These are phyloP conservation scores for Lasioglossum villosulum DNA, from an alignment of 2,888 invertebrate genomes.

Conservation along the genomic window DNA sequence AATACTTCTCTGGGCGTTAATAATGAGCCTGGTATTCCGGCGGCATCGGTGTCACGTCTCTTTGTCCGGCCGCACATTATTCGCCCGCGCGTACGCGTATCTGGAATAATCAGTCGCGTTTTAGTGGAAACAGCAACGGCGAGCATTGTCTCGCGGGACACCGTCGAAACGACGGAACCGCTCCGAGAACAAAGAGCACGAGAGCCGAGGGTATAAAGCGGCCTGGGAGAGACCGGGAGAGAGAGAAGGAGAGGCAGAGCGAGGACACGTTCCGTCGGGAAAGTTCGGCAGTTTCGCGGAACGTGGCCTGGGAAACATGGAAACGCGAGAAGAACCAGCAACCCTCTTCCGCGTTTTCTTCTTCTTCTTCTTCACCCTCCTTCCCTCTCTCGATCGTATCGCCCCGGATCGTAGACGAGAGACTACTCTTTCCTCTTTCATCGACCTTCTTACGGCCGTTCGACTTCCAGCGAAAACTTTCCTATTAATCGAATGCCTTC, in stretches of 20 bases:
- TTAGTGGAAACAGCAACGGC: slow-evolving; percentile 48
- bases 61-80: slow-evolving; percentile 42
- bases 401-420: not conserved
- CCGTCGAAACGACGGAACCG: slow-evolving; percentile 36
- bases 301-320: slow-evolving; percentile 16
- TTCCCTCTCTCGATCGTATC: slow-evolving; percentile 51
- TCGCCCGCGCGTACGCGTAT: slow-evolving; percentile 35
- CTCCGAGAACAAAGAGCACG: slow-evolving; percentile 49
- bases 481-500: slow-evolving; percentile 72
- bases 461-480: slow-evolving; percentile 64
- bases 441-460: slow-evolving; percentile 30
- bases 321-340: slow-evolving; percentile 6
- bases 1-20: slow-evolving; percentile 41
- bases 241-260: not conserved
- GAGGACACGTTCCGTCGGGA: slow-evolving; percentile 33
- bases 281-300: slow-evolving; percentile 55
- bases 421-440: slow-evolving; percentile 11
- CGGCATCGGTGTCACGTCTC: slow-evolving; percentile 42
- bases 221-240: slow-evolving; percentile 21
- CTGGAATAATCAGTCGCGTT: slow-evolving; percentile 61
- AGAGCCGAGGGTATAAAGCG: slow-evolving; percentile 36
- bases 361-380: not conserved
- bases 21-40: slow-evolving; percentile 46
- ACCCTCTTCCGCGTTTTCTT: not conserved
- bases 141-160: slow-evolving; percentile 43